Evolutionary conservation across 2,888 invertebrate species (phyloP).

Genomic region (Dione juno): DNA sequence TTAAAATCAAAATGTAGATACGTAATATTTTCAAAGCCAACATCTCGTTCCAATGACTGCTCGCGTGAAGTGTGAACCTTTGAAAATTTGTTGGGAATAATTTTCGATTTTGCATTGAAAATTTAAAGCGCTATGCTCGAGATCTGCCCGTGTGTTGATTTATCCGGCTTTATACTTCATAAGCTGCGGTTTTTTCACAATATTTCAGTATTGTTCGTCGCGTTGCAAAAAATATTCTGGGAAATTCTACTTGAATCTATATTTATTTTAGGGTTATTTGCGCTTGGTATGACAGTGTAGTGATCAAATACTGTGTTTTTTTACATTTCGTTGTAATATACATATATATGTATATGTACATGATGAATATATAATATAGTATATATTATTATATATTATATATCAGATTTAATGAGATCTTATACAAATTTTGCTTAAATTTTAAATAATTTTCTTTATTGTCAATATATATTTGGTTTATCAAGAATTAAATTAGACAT

Average conservation of each 20-base stretch:
- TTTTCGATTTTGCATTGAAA: slow-evolving; percentile 20
- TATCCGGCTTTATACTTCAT: slow-evolving; percentile 32
- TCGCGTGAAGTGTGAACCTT: slow-evolving; percentile 5
- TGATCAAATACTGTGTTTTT: neutral
- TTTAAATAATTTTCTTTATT: too few relatives aligned
- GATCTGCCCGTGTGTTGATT: slow-evolving; percentile 20
- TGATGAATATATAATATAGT: too few relatives aligned
- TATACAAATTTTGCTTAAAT: too few relatives aligned
- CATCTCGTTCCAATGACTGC: slow-evolving; percentile 5
- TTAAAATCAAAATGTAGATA: neutral
- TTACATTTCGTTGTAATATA: too few relatives aligned
- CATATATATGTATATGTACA: too few relatives aligned
- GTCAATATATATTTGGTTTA: too few relatives aligned
- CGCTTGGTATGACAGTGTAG: neutral
- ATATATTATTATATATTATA: too few relatives aligned
- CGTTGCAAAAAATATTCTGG: neutral
- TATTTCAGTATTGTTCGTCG: slow-evolving; percentile 27
- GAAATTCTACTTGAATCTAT: slow-evolving; percentile 10
- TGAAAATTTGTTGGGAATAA: slow-evolving; percentile 10
- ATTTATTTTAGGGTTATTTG: neutral
- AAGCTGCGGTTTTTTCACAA: slow-evolving; percentile 18
- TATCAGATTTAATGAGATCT: too few relatives aligned
- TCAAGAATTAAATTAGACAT: too few relatives aligned
- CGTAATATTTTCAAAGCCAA: neutral
- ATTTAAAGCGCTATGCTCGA: slow-evolving; percentile 11